phyloP scores from a whole-genome alignment of 2,113 vertebrate genomes.

The Excalfactoria chinensis region DNA sequence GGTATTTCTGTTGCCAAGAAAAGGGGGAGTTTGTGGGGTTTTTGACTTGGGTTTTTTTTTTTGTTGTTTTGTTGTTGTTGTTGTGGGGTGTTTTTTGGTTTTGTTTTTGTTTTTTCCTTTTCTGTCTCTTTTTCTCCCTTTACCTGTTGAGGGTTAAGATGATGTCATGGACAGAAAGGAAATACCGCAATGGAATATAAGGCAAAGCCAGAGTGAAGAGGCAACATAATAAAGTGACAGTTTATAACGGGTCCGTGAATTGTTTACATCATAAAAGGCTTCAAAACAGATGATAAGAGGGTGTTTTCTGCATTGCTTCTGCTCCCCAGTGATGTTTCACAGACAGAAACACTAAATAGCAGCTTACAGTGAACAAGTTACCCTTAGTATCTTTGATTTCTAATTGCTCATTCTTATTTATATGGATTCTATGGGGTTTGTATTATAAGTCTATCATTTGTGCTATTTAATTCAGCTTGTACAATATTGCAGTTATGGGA shows the following conservation, averaged over 20 bases:
- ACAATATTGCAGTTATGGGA: neutral
- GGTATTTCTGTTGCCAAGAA: constrained; percentile 79
- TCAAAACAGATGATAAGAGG: neutral
- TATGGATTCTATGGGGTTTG: neutral
- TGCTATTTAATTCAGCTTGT: neutral
- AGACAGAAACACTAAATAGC: neutral
- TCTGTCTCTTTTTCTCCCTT: neutral
- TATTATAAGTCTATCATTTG: neutral
- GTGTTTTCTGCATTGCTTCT: neutral
- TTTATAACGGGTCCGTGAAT: neutral
- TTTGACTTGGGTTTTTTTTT: neutral
- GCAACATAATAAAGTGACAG: neutral
- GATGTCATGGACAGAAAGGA: constrained; percentile 48
- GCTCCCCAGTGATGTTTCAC: neutral
- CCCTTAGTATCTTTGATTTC: neutral
- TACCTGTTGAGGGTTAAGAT: constrained; percentile 43
- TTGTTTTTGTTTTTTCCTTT: neutral
- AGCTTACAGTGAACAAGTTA: neutral
- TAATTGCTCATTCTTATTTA: neutral
- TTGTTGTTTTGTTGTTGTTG: too few species aligned
- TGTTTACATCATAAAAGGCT: neutral
- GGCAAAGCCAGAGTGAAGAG: neutral
- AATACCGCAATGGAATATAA: constrained; percentile 33
- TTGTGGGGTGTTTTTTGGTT: too few species aligned
- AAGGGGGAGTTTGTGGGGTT: neutral